phyloP scores from a whole-genome alignment of 2,113 vertebrate genomes.

The Crotophaga sulcirostris region DNA sequence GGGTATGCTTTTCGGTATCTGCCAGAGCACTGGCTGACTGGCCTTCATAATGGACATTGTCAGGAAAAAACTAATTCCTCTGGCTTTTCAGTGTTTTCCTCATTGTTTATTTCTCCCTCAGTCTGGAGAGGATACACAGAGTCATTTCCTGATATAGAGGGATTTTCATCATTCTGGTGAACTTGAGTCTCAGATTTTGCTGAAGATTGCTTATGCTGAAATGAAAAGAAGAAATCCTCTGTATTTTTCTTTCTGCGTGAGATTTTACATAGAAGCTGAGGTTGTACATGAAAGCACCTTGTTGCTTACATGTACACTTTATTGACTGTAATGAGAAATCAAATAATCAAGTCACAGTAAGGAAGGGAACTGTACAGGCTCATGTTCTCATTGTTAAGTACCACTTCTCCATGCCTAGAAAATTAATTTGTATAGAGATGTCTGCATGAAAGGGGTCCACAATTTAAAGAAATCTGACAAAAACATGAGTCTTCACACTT shows the following conservation, averaged over 20 bases:
- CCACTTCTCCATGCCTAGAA: background rate
- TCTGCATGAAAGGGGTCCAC: background rate
- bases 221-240: conserved; percentile 1
- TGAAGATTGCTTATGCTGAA: background rate
- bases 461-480: background rate
- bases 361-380: background rate
- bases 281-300: background rate
- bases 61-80: background rate
- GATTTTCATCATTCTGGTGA: background rate
- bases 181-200: background rate
- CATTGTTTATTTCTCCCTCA: background rate
- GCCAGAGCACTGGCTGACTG: background rate
- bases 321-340: background rate
- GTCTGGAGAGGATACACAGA: background rate
- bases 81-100: background rate
- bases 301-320: background rate
- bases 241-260: background rate
- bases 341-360: background rate
- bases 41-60: background rate
- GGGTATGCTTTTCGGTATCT: background rate
- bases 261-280: background rate
- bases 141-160: conserved; percentile 1
- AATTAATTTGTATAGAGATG: background rate
- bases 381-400: background rate
- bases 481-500: background rate